phyloP scores from a whole-genome alignment of 2,888 invertebrate species.

The Osmoderma eremita region DNA sequence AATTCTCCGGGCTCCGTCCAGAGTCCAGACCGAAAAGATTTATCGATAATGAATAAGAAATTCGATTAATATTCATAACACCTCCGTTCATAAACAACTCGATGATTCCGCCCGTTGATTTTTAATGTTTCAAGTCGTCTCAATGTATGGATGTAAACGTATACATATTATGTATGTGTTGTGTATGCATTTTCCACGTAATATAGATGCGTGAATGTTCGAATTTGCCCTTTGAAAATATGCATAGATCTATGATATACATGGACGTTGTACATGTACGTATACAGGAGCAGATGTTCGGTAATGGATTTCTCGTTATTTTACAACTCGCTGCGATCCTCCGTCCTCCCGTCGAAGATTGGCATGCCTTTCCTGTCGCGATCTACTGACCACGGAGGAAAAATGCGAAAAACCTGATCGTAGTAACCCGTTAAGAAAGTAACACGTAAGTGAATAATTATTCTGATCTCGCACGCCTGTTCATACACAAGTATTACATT shows the following conservation, averaged over 20 bases:
- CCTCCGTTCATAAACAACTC: constrained; percentile 33
- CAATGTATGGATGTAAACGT: neutral
- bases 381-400: constrained; percentile 5
- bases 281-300: constrained; percentile 20
- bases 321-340: constrained; percentile 9
- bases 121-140: constrained; percentile 16
- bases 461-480: neutral
- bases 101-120: constrained; percentile 29
- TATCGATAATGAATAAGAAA: constrained; percentile 36
- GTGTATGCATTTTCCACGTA: neutral
- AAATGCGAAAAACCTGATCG: constrained; percentile 22
- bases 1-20: constrained; percentile 19
- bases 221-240: neutral
- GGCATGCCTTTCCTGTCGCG: constrained; percentile 10
- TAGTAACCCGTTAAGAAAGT: neutral
- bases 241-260: too few relatives aligned
- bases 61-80: constrained; percentile 35
- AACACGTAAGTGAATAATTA: constrained; percentile 7
- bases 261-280: neutral
- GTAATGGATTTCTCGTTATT: constrained; percentile 9
- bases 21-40: constrained; percentile 14
- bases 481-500: too few relatives aligned
- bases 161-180: neutral
- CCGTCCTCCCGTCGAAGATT: constrained; percentile 1
- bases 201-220: neutral